Evolutionary conservation across 2,113 vertebrate genomes (phyloP), one percentile per base, ranked within the genome.

Genomic region (Tichodroma muraria): DNA sequence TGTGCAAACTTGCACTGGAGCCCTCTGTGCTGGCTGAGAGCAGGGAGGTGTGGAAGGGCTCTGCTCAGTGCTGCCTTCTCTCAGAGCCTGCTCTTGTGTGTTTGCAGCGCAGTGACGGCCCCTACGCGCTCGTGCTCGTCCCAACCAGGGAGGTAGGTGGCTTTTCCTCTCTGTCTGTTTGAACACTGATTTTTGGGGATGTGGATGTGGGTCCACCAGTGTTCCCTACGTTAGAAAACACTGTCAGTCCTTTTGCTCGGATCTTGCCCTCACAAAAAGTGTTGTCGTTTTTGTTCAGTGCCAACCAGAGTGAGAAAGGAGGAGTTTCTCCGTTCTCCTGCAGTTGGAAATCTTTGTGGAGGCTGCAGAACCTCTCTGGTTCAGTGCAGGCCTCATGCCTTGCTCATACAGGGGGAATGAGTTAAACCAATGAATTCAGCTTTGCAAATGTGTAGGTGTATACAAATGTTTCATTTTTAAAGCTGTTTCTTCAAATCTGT

Each of bases 121-220:
- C 99, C 6, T 98, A 99, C 8, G 99, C 99, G 2, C 96, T 99
- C 19, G 33, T 99, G 21, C 95, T 99, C 7, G 98, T 99, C 59
- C 99, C 99, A 8, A 99, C 99, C 2, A 98, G 99, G 98, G 99
- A 99, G 98, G 99, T 99, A 96, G 90, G 98, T 88, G 44, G 8
- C 10, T 61, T 15, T 15, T 69, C 37, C 42, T 53, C 10, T 17
- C 60, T 73, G 4, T 6, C 35, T 49, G 2, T 35, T 45, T 31
- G 16, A 45, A 19, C 45, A 3, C 45, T 45, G 37, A 6, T n/a
- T 52, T 88, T 77, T 53, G 42, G 15, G 24, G 15, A 19, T 61
- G 31, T 38, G 33, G 50, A 1, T 50, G 27, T 42, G 38, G 9
- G 9, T 63, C 47, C 40, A 17, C 12, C 38, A 64, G 35, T 24